phyloP scores from a whole-genome alignment of 2,113 vertebrate genomes.

The Trichechus manatus region DNA sequence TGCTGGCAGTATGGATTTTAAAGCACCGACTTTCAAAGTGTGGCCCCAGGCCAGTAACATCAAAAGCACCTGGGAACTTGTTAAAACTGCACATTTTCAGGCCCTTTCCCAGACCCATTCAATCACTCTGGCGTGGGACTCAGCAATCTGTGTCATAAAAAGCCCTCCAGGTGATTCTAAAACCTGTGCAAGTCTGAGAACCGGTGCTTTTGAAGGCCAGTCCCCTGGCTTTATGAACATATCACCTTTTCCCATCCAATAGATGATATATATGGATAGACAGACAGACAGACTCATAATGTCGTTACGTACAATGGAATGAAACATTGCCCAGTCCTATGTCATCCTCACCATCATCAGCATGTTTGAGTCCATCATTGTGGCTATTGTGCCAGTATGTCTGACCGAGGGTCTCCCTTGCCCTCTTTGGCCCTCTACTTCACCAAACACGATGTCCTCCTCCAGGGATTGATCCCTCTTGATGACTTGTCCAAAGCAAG shows the following conservation, averaged over 20 bases:
- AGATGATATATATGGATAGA: not conserved
- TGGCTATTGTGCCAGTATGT: not conserved
- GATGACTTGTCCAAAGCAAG: not conserved
- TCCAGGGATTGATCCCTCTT: not conserved
- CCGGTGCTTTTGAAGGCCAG: conserved; percentile 76
- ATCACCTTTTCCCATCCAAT: conserved; percentile 81
- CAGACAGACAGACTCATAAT: not conserved
- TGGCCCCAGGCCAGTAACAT: not conserved
- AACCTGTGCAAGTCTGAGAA: not conserved
- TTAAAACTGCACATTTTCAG: not conserved
- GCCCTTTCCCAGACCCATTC: not conserved
- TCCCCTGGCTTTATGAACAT: conserved; percentile 81
- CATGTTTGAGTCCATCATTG: not conserved
- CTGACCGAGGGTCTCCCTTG: not conserved
- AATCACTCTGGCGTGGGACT: not conserved
- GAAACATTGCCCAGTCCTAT: not conserved
- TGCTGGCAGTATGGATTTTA: conserved; percentile 81
- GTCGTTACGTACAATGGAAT: not conserved
- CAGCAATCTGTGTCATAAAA: not conserved
- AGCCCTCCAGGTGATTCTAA: not conserved
- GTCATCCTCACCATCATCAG: not conserved
- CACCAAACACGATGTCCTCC: not conserved
- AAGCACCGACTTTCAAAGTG: not conserved
- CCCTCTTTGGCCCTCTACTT: not conserved
- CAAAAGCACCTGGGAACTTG: not conserved